phyloP scores from a whole-genome alignment of 2,797 vertebrate species.

The Holocentrus rufus region DNA sequence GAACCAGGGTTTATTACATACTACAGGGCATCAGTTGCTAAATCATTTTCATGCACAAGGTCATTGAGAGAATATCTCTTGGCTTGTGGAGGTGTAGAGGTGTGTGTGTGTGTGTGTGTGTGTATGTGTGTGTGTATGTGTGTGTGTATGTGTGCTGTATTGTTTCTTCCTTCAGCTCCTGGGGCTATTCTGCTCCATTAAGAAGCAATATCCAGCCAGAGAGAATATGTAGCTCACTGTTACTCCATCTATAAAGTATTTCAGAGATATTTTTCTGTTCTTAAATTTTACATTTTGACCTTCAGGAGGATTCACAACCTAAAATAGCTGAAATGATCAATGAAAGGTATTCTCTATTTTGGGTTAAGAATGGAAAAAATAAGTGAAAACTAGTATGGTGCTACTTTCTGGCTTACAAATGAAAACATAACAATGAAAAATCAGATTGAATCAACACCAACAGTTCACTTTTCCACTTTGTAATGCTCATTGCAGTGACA shows the following conservation, averaged over 20 bases:
- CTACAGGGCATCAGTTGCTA: not conserved
- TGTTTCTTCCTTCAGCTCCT: not conserved
- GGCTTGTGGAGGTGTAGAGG: not conserved
- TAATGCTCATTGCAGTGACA: too few species aligned
- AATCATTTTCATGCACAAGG: constrained; percentile 45
- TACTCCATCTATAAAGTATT: constrained; percentile 16
- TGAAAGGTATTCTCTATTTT: too few species aligned
- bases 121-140: not conserved
- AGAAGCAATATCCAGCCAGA: constrained; percentile 15
- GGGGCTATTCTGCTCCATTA: constrained; percentile 21
- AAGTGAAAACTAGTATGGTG: not conserved
- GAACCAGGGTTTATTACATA: constrained; percentile 15
- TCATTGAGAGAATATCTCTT: constrained; percentile 21
- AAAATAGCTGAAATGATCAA: too few species aligned
- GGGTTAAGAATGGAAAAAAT: constrained; percentile 1
- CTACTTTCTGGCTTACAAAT: not conserved
- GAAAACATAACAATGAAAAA: too few species aligned
- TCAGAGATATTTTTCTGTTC: not conserved
- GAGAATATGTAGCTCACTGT: constrained; percentile 10
- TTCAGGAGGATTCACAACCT: not conserved
- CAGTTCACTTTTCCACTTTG: too few species aligned
- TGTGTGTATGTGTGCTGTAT: not conserved
- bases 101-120: constrained; percentile 1
- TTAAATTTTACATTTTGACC: not conserved
- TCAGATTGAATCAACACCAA: too few species aligned